Evolutionary conservation across 2,888 invertebrate genomes (phyloP), one percentile per base, ranked within the genome.

Genomic region (Watsonalla binaria): DNA sequence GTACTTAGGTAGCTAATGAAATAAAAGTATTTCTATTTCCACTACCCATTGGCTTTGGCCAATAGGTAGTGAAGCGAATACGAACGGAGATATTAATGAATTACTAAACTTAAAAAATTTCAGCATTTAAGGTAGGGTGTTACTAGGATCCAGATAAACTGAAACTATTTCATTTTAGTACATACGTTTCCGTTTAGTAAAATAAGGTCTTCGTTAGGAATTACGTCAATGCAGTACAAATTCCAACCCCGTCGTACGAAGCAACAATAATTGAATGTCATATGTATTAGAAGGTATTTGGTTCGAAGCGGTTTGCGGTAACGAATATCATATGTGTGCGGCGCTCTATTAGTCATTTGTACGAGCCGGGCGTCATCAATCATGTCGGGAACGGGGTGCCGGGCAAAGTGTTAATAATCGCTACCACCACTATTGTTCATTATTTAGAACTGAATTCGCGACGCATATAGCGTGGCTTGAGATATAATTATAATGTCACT

Each of bases 341-440:
- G 79, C 80, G 81, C 83, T 78, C 84, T 83, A 87, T 88, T 84
- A 84, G 78, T 90, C 87, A 88, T 79, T 73, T 78, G 74, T 60
- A 56, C 45, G 71, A 71, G 65, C 68, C 64, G 65, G 53, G 55
- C 51, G 54, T 83, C 87, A 90, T 90, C 88, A 86, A 88, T 88
- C 88, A 87, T 84, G 58, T 66, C 57, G 63, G 58, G 60, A 63
- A 49, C 53, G 58, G 57, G 58, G 62, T 65, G 66, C 70, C 71
- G 74, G 71, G 80, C 82, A 84, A 85, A 86, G 86, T 86, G 88
- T 84, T 88, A 86, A 84, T 86, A 86, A 86, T 84, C 76, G 82
- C 76, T 76, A 74, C 72, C 63, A 74, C 73, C 76, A 76, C 80
- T 79, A 84, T 82, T 85, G 84, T 85, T 76, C 73, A 71, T 65